Conservation (phyloP, 64 coral and sea anemone species). For the Dendrophyllia cribrosa region DNA sequence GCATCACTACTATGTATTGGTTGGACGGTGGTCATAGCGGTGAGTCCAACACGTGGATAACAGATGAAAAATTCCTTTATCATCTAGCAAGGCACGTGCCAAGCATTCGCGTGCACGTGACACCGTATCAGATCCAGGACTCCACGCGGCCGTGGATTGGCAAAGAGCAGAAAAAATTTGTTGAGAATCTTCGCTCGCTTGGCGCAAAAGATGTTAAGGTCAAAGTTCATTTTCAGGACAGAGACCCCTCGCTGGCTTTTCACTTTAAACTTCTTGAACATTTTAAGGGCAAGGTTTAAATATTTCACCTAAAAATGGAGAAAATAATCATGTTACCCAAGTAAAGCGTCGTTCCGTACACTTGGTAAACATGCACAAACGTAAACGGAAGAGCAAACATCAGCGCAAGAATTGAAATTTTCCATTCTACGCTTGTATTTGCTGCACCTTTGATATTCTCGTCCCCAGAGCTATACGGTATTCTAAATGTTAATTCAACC, state of each 20-base stretch:
- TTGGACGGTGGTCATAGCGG: constrained; percentile 95
- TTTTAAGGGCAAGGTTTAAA: constrained; percentile 58
- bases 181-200: constrained; percentile 82
- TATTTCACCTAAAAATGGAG: neutral
- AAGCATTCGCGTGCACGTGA: constrained; percentile 90
- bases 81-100: constrained; percentile 71
- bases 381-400: too few relatives aligned
- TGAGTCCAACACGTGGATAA: constrained; percentile 98
- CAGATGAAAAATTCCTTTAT: constrained; percentile 90
- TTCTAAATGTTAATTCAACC: too few relatives aligned
- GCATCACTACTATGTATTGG: constrained; percentile 92
- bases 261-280: constrained; percentile 92
- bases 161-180: constrained; percentile 83
- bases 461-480: too few relatives aligned
- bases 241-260: constrained; percentile 79
- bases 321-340: too few relatives aligned
- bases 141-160: constrained; percentile 90
- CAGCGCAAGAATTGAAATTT: too few relatives aligned
- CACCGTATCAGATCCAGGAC: constrained; percentile 93
- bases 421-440: too few relatives aligned
- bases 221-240: constrained; percentile 88
- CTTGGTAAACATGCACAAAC: too few relatives aligned
- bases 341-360: too few relatives aligned
- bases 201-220: constrained; percentile 83
- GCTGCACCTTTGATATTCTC: too few relatives aligned